phyloP scores from a whole-genome alignment of 2,113 vertebrate species.

The Carollia perspicillata region DNA sequence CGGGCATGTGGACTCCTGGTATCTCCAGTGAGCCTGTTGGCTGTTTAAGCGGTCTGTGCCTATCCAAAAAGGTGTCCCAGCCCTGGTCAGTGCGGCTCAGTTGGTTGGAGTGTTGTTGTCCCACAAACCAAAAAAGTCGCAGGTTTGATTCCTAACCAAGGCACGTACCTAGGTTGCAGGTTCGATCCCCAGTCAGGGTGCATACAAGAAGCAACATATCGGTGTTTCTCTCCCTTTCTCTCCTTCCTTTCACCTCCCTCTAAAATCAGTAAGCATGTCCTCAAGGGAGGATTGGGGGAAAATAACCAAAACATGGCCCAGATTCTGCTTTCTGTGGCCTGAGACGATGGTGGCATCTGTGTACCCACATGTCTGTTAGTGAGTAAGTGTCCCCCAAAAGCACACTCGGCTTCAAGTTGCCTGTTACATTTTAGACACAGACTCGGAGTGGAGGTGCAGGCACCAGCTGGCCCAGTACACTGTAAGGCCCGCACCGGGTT shows the following conservation, averaged over 20 bases:
- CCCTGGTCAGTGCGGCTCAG: too few species aligned
- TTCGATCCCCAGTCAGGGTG: too few species aligned
- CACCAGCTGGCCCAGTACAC: fast-evolving
- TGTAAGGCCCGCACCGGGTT: background rate
- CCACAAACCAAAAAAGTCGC: too few species aligned
- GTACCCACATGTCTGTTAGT: background rate
- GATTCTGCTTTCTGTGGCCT: background rate
- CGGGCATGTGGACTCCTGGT: fast-evolving
- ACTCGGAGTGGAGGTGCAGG: background rate
- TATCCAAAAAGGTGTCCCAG: background rate
- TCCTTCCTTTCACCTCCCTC: too few species aligned
- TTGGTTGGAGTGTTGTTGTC: too few species aligned
- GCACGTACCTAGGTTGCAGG: too few species aligned
- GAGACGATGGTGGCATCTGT: background rate
- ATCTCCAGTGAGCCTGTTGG: background rate
- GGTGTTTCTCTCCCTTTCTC: too few species aligned
- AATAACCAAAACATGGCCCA: too few species aligned
- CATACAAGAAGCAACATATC: too few species aligned
- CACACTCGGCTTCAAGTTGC: background rate
- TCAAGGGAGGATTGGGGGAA: too few species aligned
- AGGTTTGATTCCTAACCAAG: too few species aligned
- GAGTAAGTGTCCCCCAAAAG: background rate
- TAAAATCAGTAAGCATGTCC: too few species aligned
- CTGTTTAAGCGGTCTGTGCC: background rate
- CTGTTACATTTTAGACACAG: background rate